Evolutionary conservation across 2,113 vertebrate genomes (phyloP).

Genomic region (Budorcas taxicolor): DNA sequence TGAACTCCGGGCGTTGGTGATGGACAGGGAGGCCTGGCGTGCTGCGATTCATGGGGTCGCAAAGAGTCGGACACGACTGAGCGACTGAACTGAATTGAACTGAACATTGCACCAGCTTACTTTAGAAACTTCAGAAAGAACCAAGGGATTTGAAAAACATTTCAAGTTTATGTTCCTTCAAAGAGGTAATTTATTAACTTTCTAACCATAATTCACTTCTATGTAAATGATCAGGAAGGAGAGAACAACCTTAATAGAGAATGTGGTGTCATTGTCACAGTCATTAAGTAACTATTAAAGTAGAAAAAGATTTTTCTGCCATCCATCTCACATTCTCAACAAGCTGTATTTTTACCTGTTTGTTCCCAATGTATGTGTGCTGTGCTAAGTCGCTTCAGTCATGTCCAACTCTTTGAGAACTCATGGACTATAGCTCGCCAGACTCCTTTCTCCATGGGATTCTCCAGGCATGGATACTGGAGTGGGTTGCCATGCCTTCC

Average conservation of each 20-base stretch:
- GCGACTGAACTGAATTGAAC: no score
- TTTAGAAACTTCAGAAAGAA: neutral
- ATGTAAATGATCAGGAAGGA: neutral
- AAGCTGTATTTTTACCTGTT: neutral
- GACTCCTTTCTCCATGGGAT: neutral
- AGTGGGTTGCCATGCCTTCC: neutral
- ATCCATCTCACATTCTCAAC: neutral
- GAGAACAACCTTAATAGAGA: neutral
- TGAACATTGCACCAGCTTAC: neutral
- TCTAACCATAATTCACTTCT: neutral
- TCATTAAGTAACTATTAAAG: neutral
- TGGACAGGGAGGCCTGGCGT: no score
- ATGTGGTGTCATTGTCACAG: neutral
- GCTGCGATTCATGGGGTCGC: no score
- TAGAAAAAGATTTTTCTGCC: neutral
- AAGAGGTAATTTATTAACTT: neutral
- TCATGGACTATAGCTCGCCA: neutral
- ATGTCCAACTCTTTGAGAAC: neutral
- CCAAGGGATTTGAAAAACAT: neutral
- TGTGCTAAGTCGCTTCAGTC: neutral
- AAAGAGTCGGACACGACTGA: no score
- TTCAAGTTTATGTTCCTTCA: neutral
- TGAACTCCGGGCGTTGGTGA: no score
- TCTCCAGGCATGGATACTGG: neutral
- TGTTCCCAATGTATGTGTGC: neutral